phyloP scores from a whole-genome alignment of 2,888 invertebrate genomes.

The Drosophila birchii region DNA sequence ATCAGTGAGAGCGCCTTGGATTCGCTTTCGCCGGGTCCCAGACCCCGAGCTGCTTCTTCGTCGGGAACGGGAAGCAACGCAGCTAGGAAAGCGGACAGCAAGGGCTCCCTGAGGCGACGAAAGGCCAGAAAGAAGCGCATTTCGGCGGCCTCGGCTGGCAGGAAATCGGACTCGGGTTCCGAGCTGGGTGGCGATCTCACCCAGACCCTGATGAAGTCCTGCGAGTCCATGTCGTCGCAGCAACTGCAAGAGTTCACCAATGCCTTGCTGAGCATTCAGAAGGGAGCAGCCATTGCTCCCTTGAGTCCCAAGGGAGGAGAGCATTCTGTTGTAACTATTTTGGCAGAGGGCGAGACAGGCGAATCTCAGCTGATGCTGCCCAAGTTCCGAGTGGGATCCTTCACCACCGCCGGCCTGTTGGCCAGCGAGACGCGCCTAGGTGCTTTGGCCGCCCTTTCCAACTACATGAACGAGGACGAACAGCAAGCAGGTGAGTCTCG shows the following conservation, averaged over 20 bases:
- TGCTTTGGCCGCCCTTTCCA: slow-evolving; percentile 84
- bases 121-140: slow-evolving; percentile 83
- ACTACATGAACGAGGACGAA: slow-evolving; percentile 83
- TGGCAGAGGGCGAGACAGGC: slow-evolving; percentile 82
- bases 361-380: slow-evolving; percentile 86
- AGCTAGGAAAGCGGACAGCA: slow-evolving; percentile 82
- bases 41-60: slow-evolving; percentile 73
- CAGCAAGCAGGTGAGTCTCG: slow-evolving; percentile 81
- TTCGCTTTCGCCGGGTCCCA: slow-evolving; percentile 87
- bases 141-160: slow-evolving; percentile 70
- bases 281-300: slow-evolving; percentile 30
- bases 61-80: slow-evolving; percentile 68
- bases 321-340: background rate
- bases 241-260: slow-evolving; percentile 87
- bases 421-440: slow-evolving; percentile 83
- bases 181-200: slow-evolving; percentile 83
- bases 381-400: slow-evolving; percentile 88
- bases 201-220: slow-evolving; percentile 86
- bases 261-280: slow-evolving; percentile 82
- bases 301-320: slow-evolving; percentile 45
- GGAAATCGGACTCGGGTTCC: slow-evolving; percentile 87
- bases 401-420: slow-evolving; percentile 82
- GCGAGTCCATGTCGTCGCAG: slow-evolving; percentile 86
- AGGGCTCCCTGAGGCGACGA: slow-evolving; percentile 83
- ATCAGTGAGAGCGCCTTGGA: slow-evolving; percentile 95